These are phyloP conservation scores for Bos indicus DNA, from an alignment of 2,113 vertebrate species.

Conservation along the genomic window DNA sequence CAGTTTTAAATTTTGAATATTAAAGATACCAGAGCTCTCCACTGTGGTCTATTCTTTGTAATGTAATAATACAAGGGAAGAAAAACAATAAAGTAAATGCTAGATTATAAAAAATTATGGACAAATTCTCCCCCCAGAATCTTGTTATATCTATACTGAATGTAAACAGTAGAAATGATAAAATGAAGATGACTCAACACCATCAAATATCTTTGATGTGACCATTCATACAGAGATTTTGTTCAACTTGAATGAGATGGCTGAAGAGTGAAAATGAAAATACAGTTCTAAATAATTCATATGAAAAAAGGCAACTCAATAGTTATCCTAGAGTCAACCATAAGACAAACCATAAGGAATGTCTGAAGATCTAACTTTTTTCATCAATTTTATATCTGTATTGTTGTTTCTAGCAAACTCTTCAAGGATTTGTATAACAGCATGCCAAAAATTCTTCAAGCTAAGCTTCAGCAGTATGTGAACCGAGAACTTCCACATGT, in stretches of 20 bases:
- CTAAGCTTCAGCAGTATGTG: background rate
- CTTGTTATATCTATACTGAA: background rate
- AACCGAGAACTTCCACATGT: background rate
- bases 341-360: background rate
- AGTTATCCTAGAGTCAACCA: background rate
- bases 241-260: background rate
- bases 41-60: background rate
- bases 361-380: background rate
- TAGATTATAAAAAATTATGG: background rate
- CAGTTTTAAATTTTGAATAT: conserved; percentile 47
- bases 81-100: background rate
- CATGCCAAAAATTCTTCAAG: background rate
- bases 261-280: conserved; percentile 5
- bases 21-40: conserved; percentile 11
- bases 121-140: background rate
- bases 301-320: background rate
- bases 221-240: background rate
- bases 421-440: background rate
- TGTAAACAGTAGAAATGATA: background rate
- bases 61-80: background rate
- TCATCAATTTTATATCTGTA: background rate
- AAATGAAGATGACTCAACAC: background rate
- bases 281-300: background rate
- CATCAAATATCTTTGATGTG: background rate
- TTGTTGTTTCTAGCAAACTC: conserved; percentile 11